Base-by-base conservation (phyloP, 2,797 vertebrate species). In the Tinamus major region DNA sequence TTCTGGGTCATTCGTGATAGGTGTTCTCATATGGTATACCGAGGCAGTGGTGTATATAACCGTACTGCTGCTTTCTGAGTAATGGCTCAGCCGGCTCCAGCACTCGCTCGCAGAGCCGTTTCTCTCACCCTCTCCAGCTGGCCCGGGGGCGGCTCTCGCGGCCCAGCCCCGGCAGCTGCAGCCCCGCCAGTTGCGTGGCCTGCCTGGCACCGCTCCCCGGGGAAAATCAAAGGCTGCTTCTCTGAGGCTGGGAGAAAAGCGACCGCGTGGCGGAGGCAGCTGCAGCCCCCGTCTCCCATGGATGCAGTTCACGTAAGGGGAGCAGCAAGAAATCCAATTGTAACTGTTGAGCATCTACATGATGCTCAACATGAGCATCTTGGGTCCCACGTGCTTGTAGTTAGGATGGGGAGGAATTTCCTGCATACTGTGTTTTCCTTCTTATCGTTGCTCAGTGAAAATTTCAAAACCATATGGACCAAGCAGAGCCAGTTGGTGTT, bases 21-120 rank as follows among this genome's bases (percentile, higher is more conserved):
- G 4, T 46, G 15, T 78, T 8, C 49, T n/a, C 19, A 23, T 62
- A 19, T 2, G 29, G 55, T 62, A 33, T 9, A 23, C 5, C 2
- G 3, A 24, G 13, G 16, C 53, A 80, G 41, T 0, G 2, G 24
- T 0, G 0, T n/a, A 33, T 14, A 4, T 46, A 26, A 21, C 21
- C 0, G 0, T 29, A 20, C 31, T 13, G 16, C 35, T 41, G 1
- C 33, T 86, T 53, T 49, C 9, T 24, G 48, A 61, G 56, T 23
- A 74, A 10, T n/a, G 42, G 61, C 18, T 69, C 29, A 39, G 67
- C 49, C 35, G 44, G 21, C 29, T 91, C 48, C 82, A 74, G 56
- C 67, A 84, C 21, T 10, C 10, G 3, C 44, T 70, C 35, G 61
- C 17, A 0, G 29, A 95, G 70, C 70, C 33, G 3, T 61, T 53